phyloP scores from a whole-genome alignment of 2,888 invertebrate genomes.

The Platycnemis pennipes region DNA sequence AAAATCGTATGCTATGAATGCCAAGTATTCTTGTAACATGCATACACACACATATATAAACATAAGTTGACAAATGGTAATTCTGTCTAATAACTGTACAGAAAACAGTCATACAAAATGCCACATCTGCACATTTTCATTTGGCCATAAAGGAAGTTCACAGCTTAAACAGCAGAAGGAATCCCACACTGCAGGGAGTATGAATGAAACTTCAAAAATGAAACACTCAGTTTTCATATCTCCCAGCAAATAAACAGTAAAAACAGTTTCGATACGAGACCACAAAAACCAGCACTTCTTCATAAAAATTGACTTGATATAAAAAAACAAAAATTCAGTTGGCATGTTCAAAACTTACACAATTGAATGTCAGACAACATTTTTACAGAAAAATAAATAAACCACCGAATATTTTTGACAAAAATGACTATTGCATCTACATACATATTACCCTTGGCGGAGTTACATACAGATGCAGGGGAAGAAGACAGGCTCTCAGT shows the following conservation, averaged over 20 bases:
- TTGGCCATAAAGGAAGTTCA: slow-evolving; percentile 27
- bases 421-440: slow-evolving; percentile 12
- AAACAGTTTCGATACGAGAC: not conserved
- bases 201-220: too few species aligned
- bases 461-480: slow-evolving; percentile 18
- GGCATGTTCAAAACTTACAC: not conserved
- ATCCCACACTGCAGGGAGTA: not conserved
- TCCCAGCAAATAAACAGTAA: slow-evolving; percentile 17
- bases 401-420: slow-evolving; percentile 41
- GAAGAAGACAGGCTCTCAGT: not conserved
- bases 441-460: slow-evolving; percentile 17
- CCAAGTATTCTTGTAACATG: not conserved
- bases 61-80: slow-evolving; percentile 6
- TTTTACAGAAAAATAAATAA: slow-evolving; percentile 60
- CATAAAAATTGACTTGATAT: not conserved
- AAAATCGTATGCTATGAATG: slow-evolving; percentile 15
- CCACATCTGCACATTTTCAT: not conserved
- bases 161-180: slow-evolving; percentile 33
- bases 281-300: not conserved
- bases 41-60: slow-evolving; percentile 37
- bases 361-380: slow-evolving; percentile 8
- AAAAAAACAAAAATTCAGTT: not conserved
- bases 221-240: not conserved
- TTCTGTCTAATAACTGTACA: slow-evolving; percentile 36
- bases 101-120: slow-evolving; percentile 13